Conservation (phyloP, 2,797 vertebrate genomes). For the Clarias fuscus region DNA sequence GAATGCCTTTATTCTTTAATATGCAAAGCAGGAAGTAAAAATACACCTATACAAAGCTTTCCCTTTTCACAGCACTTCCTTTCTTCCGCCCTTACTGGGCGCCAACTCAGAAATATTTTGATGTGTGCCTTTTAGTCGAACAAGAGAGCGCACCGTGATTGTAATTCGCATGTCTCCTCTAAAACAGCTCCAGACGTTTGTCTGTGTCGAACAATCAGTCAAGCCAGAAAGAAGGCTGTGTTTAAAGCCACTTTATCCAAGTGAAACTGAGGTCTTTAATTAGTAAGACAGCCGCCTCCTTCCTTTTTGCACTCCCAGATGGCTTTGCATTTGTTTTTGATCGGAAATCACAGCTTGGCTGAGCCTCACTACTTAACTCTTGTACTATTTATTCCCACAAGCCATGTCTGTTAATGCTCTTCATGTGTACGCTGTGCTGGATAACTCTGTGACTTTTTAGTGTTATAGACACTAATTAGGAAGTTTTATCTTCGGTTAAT, state of each 20-base stretch:
- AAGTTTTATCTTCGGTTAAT: slow-evolving; percentile 8
- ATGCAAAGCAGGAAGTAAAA: slow-evolving; percentile 24
- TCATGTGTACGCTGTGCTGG: slow-evolving; percentile 5
- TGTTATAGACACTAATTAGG: slow-evolving; percentile 14
- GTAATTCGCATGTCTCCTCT: slow-evolving; percentile 34
- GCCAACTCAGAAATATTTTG: slow-evolving; percentile 34
- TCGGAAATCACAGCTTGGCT: slow-evolving; percentile 57
- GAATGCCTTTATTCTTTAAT: background rate
- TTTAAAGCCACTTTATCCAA: slow-evolving; percentile 51
- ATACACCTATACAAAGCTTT: slow-evolving; percentile 12
- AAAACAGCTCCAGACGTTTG: slow-evolving; percentile 37
- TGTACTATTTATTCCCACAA: slow-evolving; percentile 49
- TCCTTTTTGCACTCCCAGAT: slow-evolving; percentile 58
- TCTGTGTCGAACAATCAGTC: slow-evolving; percentile 46
- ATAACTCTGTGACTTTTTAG: background rate
- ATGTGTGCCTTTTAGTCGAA: slow-evolving; percentile 19
- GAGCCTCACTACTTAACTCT: slow-evolving; percentile 45
- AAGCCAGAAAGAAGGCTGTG: slow-evolving; percentile 42
- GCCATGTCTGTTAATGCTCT: slow-evolving; percentile 60
- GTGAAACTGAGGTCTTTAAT: slow-evolving; percentile 48
- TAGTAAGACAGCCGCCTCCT: slow-evolving; percentile 46
- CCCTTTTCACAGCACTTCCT: background rate
- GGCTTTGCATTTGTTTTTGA: slow-evolving; percentile 51
- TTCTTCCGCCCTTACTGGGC: slow-evolving; percentile 25
- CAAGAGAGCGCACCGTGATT: slow-evolving; percentile 2